Conservation (phyloP, 2,797 vertebrate species). For the Lithobates sylvaticus region DNA sequence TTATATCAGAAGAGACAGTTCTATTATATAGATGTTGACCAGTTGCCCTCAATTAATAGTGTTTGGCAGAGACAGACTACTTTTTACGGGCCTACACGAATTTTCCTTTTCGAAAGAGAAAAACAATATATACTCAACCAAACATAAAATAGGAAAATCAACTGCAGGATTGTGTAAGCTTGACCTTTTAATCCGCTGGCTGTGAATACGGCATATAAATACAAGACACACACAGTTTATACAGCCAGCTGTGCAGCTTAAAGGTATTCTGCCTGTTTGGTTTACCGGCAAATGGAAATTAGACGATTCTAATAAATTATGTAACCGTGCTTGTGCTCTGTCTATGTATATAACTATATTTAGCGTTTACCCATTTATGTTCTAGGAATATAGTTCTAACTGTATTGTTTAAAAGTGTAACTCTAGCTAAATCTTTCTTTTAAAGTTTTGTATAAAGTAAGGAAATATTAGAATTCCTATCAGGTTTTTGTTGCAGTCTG, state of each 20-base stretch:
- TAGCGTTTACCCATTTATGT: not conserved
- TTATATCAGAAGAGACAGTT: slow-evolving; percentile 58
- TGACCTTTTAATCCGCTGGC: slow-evolving; percentile 51
- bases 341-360: not conserved
- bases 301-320: not conserved
- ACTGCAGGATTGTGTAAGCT: slow-evolving; percentile 32
- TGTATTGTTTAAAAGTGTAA: too few relatives aligned
- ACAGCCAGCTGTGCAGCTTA: slow-evolving; percentile 41
- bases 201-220: slow-evolving; percentile 54
- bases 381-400: too few relatives aligned
- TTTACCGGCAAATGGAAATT: slow-evolving; percentile 23
- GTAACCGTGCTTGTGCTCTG: not conserved
- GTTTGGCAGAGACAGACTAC: slow-evolving; percentile 39
- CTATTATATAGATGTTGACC: slow-evolving; percentile 61
- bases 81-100: slow-evolving; percentile 30
- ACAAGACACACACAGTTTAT: slow-evolving; percentile 36
- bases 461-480: too few relatives aligned
- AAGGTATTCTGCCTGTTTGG: slow-evolving; percentile 11
- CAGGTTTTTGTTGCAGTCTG: too few relatives aligned
- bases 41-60: slow-evolving; percentile 56
- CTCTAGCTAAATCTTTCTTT: not conserved
- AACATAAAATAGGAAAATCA: slow-evolving; percentile 50
- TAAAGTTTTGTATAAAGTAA: too few relatives aligned
- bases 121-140: slow-evolving; percentile 16
- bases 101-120: slow-evolving; percentile 34